Conservation (phyloP, 2,113 vertebrate species). For the Orthochromis indermauri region DNA sequence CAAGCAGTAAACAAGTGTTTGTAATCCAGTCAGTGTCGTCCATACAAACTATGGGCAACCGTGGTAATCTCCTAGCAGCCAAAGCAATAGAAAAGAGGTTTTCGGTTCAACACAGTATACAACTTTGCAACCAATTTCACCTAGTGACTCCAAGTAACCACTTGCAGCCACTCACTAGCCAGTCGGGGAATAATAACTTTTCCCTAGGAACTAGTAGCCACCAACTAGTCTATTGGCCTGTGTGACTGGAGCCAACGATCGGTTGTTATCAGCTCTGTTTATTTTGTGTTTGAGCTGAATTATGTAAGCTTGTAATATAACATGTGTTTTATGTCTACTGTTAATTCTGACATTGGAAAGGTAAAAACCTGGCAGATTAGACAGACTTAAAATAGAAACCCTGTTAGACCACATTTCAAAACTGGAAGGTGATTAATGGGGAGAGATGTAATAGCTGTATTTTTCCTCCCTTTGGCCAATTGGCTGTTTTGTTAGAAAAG, state of each 20-base stretch:
- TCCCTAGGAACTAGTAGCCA: background rate
- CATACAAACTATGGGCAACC: background rate
- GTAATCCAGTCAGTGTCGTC: background rate
- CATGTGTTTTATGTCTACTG: background rate
- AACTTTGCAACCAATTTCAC: background rate
- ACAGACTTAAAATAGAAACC: background rate
- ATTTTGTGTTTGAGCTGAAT: background rate
- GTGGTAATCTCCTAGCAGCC: background rate
- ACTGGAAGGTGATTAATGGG: background rate
- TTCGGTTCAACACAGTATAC: background rate
- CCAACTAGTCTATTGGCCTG: background rate
- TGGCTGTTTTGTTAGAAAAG: background rate
- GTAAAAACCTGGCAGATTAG: background rate
- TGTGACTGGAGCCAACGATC: background rate
- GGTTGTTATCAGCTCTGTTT: background rate
- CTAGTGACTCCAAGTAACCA: background rate
- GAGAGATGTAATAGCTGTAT: background rate
- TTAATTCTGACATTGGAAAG: background rate
- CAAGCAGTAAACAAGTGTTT: background rate
- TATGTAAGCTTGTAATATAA: background rate
- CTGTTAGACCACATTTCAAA: background rate
- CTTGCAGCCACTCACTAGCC: background rate
- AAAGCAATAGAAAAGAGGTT: background rate
- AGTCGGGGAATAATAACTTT: background rate
- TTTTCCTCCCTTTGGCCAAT: background rate